Evolutionary conservation across 2,888 invertebrate species (phyloP), one percentile per base, ranked within the genome.

Genomic region (Ormyrus thymus): DNA sequence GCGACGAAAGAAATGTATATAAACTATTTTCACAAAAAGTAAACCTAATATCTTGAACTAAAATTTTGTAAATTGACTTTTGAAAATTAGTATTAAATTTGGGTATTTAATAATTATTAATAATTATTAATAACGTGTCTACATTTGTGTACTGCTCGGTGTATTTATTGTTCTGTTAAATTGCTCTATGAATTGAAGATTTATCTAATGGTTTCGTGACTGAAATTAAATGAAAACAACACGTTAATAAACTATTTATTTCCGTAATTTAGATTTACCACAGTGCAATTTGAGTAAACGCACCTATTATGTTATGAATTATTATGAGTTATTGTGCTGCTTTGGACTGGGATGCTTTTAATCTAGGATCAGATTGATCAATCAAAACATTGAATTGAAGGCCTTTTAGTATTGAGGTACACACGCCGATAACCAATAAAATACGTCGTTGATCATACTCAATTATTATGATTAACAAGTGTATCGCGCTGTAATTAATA

Each of bases 301-400:
- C 74, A 75, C 59, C 59, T 75, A 74, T 65, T 79, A 66, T 66
- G 61, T 71, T 66, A 70, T 74, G 70, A 79, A 79, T 79, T 70
- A 55, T 71, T 66, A 70, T 74, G 70, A 79, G 75, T 79, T 70
- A 79, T 74, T 65, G 65, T 65, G 53, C 43, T 64, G 74, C 65
- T 62, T 66, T 62, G 66, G 53, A 46, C 11, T 9, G 50, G 43
- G 43, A 0, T 43, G 70, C 64, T 79, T 79, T 79, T 75, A 79
- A 79, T 79, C 69, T 79, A 70, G 70, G 48, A 79, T 79, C 70
- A 46, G 64, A 75, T 79, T 79, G 78, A 75, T 79, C 70, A 70
- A 79, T 79, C 78, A 79, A 58, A 78, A 74, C 29, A 69, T 46
- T 48, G 29, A 58, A 72, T 69, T 69, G 69, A 75, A 79, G 64